Evolutionary conservation across 2,888 invertebrate species (phyloP).

Genomic region (Athetis lepigone): DNA sequence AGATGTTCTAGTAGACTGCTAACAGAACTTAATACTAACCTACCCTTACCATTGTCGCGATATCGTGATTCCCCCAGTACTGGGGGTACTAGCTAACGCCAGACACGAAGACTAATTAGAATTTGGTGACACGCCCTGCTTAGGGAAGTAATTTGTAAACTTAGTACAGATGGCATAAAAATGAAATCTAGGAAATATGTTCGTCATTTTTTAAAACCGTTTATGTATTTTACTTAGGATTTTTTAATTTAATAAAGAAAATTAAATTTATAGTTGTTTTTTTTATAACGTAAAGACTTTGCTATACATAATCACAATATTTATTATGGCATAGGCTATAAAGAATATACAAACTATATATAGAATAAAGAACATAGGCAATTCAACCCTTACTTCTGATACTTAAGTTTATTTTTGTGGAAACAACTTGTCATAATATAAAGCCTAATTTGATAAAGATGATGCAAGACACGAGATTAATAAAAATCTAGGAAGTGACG

Average conservation of each 20-base stretch:
- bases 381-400: no score
- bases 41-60: conserved; percentile 63
- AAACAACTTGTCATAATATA: no score
- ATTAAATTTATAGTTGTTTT: no score
- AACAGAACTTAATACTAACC: conserved; percentile 39
- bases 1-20: conserved; percentile 12
- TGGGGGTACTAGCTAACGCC: conserved; percentile 86
- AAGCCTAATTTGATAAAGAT: not conserved
- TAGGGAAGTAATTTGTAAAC: conserved; percentile 76
- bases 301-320: no score
- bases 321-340: no score
- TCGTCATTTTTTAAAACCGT: no score
- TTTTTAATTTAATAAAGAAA: no score
- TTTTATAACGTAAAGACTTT: no score
- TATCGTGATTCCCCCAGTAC: conserved; percentile 78
- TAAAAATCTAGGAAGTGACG: conserved; percentile 2
- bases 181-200: not conserved
- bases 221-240: no score
- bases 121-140: conserved; percentile 86
- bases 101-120: conserved; percentile 89
- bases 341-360: no score
- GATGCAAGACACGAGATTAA: not conserved
- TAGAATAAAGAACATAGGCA: no score
- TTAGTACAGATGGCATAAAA: conserved; percentile 76
- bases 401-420: no score